Evolutionary conservation across 2,113 vertebrate genomes (phyloP).

Genomic region (Gobiocypris rarus): DNA sequence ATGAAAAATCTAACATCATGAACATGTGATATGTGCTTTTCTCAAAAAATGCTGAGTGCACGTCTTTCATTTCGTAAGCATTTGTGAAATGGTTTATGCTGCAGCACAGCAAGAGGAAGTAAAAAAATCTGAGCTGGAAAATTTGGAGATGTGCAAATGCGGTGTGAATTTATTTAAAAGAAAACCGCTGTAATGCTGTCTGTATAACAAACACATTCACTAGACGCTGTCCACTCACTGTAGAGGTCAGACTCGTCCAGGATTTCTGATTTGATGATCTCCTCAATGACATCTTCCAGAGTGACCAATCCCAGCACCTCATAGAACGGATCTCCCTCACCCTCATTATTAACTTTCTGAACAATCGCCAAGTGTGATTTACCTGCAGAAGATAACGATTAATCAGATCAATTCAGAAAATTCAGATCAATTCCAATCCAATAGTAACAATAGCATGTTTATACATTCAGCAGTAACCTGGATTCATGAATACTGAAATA

Average conservation of each 20-base stretch:
- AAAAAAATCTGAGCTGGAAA: no score
- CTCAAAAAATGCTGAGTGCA: background rate
- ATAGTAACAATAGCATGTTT: no score
- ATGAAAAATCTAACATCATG: background rate
- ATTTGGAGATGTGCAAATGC: background rate
- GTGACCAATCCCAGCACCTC: conserved; percentile 95
- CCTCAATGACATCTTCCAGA: conserved; percentile 94
- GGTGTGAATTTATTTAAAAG: background rate
- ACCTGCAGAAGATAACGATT: conserved; percentile 69
- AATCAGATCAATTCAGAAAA: background rate
- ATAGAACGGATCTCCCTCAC: conserved; percentile 95
- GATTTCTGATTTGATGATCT: conserved; percentile 96
- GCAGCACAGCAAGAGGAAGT: conserved; percentile 6
- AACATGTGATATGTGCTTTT: background rate
- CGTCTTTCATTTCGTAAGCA: background rate
- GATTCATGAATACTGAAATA: no score
- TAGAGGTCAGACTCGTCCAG: conserved; percentile 91
- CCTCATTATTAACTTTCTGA: conserved; percentile 98
- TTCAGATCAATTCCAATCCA: background rate
- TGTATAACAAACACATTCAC: background rate
- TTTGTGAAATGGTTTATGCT: background rate
- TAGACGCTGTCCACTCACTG: conserved; percentile 78
- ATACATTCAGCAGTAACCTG: no score
- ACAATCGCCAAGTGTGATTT: conserved; percentile 98
- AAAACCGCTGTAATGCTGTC: background rate